Conservation (phyloP, 2,797 vertebrate genomes). For the Anabacerthia variegaticeps region DNA sequence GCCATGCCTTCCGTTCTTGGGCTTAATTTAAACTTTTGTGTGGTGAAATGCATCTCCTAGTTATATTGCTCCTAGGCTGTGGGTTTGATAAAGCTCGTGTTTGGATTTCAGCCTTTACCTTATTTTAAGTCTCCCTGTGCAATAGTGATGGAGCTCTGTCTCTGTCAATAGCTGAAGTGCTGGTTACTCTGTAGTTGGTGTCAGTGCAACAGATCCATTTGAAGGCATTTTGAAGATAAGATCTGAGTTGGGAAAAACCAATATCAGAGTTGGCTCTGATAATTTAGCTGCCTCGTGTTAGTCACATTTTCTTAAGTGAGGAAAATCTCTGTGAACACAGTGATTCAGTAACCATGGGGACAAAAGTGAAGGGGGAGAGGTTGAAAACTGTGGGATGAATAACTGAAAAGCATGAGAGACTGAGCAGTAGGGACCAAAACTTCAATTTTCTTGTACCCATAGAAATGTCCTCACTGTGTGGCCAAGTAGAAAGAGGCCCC, state of each 20-base stretch:
- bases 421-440: background rate
- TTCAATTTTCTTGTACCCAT: background rate
- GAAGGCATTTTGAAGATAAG: background rate
- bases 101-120: background rate
- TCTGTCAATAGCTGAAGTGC: background rate
- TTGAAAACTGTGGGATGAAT: slow-evolving; percentile 45
- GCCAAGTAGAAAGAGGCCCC: background rate
- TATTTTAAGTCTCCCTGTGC: background rate
- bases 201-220: background rate
- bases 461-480: background rate
- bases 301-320: slow-evolving; percentile 47
- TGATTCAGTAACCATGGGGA: slow-evolving; percentile 64
- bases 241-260: slow-evolving; percentile 41
- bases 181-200: background rate
- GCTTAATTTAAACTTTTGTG: background rate
- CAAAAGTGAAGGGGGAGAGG: slow-evolving; percentile 49
- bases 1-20: background rate
- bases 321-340: slow-evolving; percentile 30
- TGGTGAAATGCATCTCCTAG: background rate
- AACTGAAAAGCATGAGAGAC: slow-evolving; percentile 33
- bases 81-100: background rate
- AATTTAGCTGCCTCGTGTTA: slow-evolving; percentile 65
- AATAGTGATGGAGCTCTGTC: background rate
- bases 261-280: slow-evolving; percentile 43
- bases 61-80: background rate